Conservation (phyloP, 2,888 invertebrate genomes). For the Thelaira solivaga region DNA sequence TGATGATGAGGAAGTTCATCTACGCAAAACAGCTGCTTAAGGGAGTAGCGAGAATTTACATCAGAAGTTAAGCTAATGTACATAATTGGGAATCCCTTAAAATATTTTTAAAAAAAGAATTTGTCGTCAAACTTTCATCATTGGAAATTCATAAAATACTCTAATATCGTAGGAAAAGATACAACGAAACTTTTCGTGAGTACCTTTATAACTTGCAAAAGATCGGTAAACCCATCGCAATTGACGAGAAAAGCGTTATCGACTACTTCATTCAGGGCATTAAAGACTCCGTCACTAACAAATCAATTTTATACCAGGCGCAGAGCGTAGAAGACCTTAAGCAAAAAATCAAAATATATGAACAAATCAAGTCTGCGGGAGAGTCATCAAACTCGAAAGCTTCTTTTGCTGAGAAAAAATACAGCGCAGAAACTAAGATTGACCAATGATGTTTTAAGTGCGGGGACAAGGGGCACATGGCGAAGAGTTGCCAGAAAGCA, state of each 20-base stretch:
- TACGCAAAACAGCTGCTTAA: slow-evolving; percentile 48
- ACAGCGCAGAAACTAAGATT: background rate
- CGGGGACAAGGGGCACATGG: no score
- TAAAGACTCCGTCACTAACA: background rate
- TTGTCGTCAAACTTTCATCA: background rate
- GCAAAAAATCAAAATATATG: background rate
- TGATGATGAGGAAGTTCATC: slow-evolving; percentile 42
- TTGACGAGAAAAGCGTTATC: slow-evolving; percentile 40
- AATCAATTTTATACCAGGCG: background rate
- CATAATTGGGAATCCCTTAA: slow-evolving; percentile 9
- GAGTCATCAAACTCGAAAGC: background rate
- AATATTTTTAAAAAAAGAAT: background rate
- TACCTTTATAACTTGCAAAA: slow-evolving; percentile 30
- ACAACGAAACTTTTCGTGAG: slow-evolving; percentile 26
- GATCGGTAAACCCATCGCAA: slow-evolving; percentile 16
- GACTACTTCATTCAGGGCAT: slow-evolving; percentile 11
- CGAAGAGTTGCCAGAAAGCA: no score
- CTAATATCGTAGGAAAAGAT: background rate
- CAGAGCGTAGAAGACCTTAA: background rate
- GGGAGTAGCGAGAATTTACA: slow-evolving; percentile 1
- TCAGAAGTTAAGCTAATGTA: background rate
- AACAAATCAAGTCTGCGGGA: background rate
- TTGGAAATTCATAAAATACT: slow-evolving; percentile 30
- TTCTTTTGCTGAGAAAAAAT: background rate
- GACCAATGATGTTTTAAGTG: no score